A percentile compares a stretch with the other conserved stretches of the same genome.
Evolutionary conservation across 2,113 vertebrate species (phyloP).

Genomic region (Gnathonemus longibarbis): DNA sequence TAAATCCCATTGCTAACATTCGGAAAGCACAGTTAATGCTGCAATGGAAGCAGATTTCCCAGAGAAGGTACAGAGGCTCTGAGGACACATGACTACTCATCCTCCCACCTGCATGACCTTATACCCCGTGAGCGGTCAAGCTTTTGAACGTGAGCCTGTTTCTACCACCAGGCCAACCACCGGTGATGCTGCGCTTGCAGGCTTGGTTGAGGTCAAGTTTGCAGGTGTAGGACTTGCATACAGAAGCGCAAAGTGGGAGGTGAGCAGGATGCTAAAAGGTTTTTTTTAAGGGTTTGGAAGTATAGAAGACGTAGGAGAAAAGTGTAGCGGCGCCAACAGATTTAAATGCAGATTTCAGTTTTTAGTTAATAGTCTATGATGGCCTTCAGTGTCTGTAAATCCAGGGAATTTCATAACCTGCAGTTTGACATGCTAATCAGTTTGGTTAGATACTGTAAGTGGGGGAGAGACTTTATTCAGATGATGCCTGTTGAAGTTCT

Average conservation of each 20-base stretch:
- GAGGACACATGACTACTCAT: background rate
- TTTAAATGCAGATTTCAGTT: background rate
- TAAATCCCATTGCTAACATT: background rate
- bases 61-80: background rate
- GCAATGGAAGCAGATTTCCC: background rate
- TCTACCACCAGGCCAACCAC: background rate
- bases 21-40: background rate
- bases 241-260: background rate
- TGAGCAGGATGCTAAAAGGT: background rate
- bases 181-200: background rate
- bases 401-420: background rate
- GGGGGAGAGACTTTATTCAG: background rate
- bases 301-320: too few species aligned
- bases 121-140: background rate
- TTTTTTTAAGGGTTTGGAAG: background rate
- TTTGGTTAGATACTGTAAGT: background rate
- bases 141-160: background rate
- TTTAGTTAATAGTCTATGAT: background rate
- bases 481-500: background rate
- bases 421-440: background rate
- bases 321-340: background rate
- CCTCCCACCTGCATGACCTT: background rate
- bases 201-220: background rate
- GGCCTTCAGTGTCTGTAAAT: background rate
- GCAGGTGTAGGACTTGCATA: background rate